Percentiles rank a stretch among this genome's conserved stretches.
These are phyloP conservation scores for Rhyzopertha dominica DNA, from an alignment of 1,140 invertebrate genomes.

Conservation along the genomic window DNA sequence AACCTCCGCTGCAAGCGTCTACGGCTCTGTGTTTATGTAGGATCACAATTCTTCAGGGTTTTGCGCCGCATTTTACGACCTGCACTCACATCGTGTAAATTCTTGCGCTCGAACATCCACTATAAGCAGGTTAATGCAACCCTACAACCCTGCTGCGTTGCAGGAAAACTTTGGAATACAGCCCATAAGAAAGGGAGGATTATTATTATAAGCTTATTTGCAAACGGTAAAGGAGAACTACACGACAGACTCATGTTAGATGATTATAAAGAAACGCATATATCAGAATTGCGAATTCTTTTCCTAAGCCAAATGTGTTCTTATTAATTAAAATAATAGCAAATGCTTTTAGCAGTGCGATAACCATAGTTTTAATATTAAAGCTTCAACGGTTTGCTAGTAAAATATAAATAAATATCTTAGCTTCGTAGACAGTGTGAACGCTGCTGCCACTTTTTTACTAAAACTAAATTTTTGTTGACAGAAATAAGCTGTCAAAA, in stretches of 20 bases:
- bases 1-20: slow-evolving; percentile 1
- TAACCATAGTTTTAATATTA: too few species aligned
- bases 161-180: neutral
- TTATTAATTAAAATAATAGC: too few species aligned
- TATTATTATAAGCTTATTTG: neutral
- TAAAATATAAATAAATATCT: too few species aligned
- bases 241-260: neutral
- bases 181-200: neutral
- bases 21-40: slow-evolving; percentile 8
- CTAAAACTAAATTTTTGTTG: too few species aligned
- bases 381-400: too few species aligned
- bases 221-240: neutral
- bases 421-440: too few species aligned
- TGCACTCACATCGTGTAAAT: neutral
- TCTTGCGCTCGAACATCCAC: slow-evolving; percentile 2
- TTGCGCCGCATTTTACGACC: slow-evolving; percentile 11
- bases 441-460: too few species aligned
- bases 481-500: too few species aligned
- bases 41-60: slow-evolving; percentile 9
- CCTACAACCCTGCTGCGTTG: neutral
- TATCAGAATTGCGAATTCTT: too few species aligned
- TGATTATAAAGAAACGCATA: too few species aligned
- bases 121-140: neutral
- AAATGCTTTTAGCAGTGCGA: too few species aligned
- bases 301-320: too few species aligned